These are phyloP conservation scores for Echinarachnius parma DNA, from an alignment of 53 echinoderm and acorn worm genomes.

Conservation along the genomic window DNA sequence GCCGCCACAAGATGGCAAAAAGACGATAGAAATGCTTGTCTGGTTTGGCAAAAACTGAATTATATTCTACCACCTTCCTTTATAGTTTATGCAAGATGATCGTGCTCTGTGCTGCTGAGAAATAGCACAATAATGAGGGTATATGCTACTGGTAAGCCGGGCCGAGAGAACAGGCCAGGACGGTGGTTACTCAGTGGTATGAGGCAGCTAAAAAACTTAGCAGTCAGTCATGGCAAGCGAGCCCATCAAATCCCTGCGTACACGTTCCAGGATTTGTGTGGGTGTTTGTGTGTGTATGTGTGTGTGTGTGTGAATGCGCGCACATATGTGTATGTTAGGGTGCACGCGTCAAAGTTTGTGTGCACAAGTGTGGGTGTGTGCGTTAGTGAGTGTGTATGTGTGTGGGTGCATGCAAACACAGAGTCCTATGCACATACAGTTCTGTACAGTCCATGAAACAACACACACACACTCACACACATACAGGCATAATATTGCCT, in stretches of 20 bases:
- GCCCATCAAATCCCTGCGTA: not conserved
- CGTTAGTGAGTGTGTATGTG: not conserved
- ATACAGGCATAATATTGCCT: too few relatives aligned
- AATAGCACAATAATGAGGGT: conserved; percentile 10
- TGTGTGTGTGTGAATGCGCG: not conserved
- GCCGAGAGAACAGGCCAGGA: conserved; percentile 32
- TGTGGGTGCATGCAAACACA: too few relatives aligned
- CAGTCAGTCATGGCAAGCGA: not conserved
- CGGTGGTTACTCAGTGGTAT: conserved; percentile 15
- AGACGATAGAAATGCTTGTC: conserved; percentile 9
- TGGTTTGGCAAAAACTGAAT: too few relatives aligned
- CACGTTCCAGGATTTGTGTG: conserved; percentile 12
- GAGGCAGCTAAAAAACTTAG: conserved; percentile 4
- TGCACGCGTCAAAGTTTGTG: too few relatives aligned
- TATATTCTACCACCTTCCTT: too few relatives aligned
- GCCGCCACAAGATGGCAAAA: not conserved
- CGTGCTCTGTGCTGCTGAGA: conserved; percentile 14
- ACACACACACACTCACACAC: conserved; percentile 4
- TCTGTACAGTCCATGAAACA: conserved; percentile 15
- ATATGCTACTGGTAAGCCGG: conserved; percentile 22
- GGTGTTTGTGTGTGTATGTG: conserved; percentile 30
- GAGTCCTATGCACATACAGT: conserved; percentile 3
- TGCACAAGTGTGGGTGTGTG: not conserved
- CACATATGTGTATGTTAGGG: conserved; percentile 13
- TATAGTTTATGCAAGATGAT: too few relatives aligned